Evolutionary conservation across 1,140 invertebrate genomes (phyloP).

Genomic region (Teleopsis dalmanni): DNA sequence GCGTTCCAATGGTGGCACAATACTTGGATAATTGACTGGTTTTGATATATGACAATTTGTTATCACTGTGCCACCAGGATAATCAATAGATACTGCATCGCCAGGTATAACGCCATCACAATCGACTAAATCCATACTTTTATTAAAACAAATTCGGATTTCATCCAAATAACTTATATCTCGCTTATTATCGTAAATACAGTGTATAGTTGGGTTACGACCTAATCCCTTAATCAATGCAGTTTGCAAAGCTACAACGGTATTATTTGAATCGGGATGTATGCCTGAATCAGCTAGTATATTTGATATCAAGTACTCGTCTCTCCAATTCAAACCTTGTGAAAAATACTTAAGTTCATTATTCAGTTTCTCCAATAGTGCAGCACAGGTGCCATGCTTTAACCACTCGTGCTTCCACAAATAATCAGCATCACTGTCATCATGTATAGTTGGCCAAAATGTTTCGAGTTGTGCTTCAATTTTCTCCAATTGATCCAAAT

Average conservation of each 20-base stretch:
- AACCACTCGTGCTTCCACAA: constrained; percentile 80
- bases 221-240: constrained; percentile 50
- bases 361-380: constrained; percentile 51
- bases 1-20: constrained; percentile 29
- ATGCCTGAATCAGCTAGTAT: constrained; percentile 53
- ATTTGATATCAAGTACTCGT: constrained; percentile 56
- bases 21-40: constrained; percentile 51
- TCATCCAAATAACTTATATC: constrained; percentile 53
- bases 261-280: constrained; percentile 53
- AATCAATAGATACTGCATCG: constrained; percentile 24
- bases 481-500: constrained; percentile 50
- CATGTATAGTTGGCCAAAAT: constrained; percentile 68
- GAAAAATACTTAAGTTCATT: constrained; percentile 67
- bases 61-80: constrained; percentile 40
- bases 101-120: constrained; percentile 48
- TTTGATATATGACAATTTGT: constrained; percentile 53
- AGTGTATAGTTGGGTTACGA: constrained; percentile 58
- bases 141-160: constrained; percentile 61
- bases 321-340: constrained; percentile 56
- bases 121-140: constrained; percentile 51
- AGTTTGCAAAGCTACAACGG: constrained; percentile 50
- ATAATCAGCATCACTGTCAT: constrained; percentile 46
- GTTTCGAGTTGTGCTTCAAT: constrained; percentile 55
- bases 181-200: constrained; percentile 51
- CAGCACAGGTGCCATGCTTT: constrained; percentile 78